Evolutionary conservation across 2,113 vertebrate species (phyloP), one percentile per base, ranked within the genome.

Genomic region (Macrotus californicus): DNA sequence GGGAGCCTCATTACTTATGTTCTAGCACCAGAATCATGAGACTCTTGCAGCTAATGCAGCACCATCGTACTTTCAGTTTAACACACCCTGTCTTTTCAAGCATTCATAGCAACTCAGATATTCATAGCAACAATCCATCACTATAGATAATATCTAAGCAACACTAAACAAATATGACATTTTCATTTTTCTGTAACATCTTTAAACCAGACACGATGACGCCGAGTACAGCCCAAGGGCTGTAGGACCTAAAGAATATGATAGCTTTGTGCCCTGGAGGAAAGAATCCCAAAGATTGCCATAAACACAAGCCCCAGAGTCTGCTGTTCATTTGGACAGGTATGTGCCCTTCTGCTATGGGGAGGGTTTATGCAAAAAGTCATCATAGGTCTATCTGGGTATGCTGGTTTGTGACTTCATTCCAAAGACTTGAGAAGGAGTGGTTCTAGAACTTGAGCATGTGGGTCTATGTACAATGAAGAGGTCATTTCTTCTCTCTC

Each of bases 141-240:
- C 56, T 52, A 89, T 66, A 89, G 36, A 72, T 93, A 91, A 87
- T 80, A 87, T 66, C 86, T 96, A 79, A 87, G 43, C 39, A 83
- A 29, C 41, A 83, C 21, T 94, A 52, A 79, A 94, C 66, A 86
- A 96, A 90, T 64, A 67, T 59, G 66, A 46, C 24, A 43, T 87
- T 94, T 94, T 91, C 50, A 64, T 89, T 93, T 93, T 80, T 89
- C 14, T 79, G 19, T 75, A 56, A 89, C 26, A 89, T 88, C 61
- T 96, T 95, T 88, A 96, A 94, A 91, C 39, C 36, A 93, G 79
- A 94, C 79, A 75, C 41, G 26, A 82, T 83, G 15, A 67, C 15
- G 18, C 22, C 48, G 19, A 89, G 76, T 59, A 94, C 18, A 87
- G 5, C 6, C 13, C 36, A 88, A 59, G 39, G 14, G 73, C 41